Evolutionary conservation across 2,797 vertebrate species (phyloP).

Genomic region (Denticeps clupeoides): DNA sequence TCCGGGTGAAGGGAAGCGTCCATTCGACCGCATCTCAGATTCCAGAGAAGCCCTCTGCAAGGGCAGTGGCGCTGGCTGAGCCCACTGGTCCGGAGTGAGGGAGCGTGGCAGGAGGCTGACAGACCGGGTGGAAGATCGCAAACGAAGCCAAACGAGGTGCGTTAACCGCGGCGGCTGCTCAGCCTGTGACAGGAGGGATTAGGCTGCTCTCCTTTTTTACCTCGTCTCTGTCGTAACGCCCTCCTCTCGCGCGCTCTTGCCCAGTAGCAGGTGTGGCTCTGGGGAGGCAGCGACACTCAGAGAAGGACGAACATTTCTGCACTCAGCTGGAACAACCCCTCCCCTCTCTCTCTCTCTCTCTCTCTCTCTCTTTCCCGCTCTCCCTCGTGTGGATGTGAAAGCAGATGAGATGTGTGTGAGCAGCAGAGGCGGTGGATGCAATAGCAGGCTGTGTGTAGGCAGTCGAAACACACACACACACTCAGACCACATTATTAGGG

Average conservation of each 20-base stretch:
- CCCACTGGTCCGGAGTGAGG: too few relatives aligned
- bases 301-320: slow-evolving; percentile 50
- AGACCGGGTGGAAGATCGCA: slow-evolving; percentile 17
- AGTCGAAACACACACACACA: too few relatives aligned
- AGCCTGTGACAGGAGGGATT: slow-evolving; percentile 31
- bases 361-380: not conserved
- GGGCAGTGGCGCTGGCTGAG: too few relatives aligned
- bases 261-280: slow-evolving; percentile 70
- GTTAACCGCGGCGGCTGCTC: slow-evolving; percentile 24
- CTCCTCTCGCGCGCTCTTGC: slow-evolving; percentile 20
- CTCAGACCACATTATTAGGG: too few relatives aligned
- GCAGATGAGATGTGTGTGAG: too few relatives aligned
- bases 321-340: not conserved
- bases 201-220: slow-evolving; percentile 8
- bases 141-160: slow-evolving; percentile 24
- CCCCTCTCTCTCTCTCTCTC: not conserved
- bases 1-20: too few relatives aligned
- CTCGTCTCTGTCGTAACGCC: slow-evolving; percentile 13
- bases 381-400: too few relatives aligned
- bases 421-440: too few relatives aligned
- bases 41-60: too few relatives aligned
- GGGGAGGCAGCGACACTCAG: slow-evolving; percentile 54
- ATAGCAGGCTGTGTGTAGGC: too few relatives aligned
- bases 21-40: too few relatives aligned
- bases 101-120: not conserved